A percentile compares a stretch with the other conserved stretches of the same genome.
Conservation (phyloP, 2,888 invertebrate species). For the Margaritifera margaritifera region DNA sequence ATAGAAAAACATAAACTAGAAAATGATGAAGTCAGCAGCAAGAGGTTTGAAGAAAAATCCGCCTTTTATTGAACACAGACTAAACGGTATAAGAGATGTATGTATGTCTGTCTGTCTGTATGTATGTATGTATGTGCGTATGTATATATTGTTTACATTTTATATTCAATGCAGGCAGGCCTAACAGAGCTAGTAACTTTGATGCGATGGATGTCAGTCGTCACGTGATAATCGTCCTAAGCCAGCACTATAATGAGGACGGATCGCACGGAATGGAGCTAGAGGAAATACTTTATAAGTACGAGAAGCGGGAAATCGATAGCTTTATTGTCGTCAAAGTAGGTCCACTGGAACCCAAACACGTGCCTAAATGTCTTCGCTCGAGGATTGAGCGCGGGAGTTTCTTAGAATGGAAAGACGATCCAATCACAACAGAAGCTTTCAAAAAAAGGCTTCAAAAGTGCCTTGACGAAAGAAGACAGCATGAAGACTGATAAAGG, state of each 20-base stretch:
- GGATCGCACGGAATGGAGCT: slow-evolving; percentile 38
- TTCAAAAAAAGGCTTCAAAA: slow-evolving; percentile 31
- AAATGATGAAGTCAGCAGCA: no score
- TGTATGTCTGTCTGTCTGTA: no score
- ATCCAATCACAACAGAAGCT: slow-evolving; percentile 21
- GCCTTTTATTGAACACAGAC: no score
- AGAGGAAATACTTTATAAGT: slow-evolving; percentile 18
- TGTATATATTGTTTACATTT: no score
- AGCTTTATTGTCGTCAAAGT: slow-evolving; percentile 39
- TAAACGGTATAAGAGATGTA: no score
- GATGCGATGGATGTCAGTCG: slow-evolving; percentile 37
- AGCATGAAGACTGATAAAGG: not conserved
- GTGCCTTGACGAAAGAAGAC: not conserved
- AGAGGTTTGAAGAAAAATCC: no score
- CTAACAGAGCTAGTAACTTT: slow-evolving; percentile 26
- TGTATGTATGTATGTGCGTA: no score
- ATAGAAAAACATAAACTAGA: no score
- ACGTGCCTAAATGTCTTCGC: slow-evolving; percentile 36
- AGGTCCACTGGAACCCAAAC: slow-evolving; percentile 17
- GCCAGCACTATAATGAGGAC: slow-evolving; percentile 32
- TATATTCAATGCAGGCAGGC: slow-evolving; percentile 17
- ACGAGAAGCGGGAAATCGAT: slow-evolving; percentile 25
- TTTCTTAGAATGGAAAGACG: slow-evolving; percentile 45
- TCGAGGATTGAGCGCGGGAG: slow-evolving; percentile 30
- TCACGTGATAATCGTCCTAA: slow-evolving; percentile 43